Percentiles rank a stretch among this genome's conserved stretches.
phyloP scores from a whole-genome alignment of 2,888 invertebrate genomes.

The Cosmia pyralina region DNA sequence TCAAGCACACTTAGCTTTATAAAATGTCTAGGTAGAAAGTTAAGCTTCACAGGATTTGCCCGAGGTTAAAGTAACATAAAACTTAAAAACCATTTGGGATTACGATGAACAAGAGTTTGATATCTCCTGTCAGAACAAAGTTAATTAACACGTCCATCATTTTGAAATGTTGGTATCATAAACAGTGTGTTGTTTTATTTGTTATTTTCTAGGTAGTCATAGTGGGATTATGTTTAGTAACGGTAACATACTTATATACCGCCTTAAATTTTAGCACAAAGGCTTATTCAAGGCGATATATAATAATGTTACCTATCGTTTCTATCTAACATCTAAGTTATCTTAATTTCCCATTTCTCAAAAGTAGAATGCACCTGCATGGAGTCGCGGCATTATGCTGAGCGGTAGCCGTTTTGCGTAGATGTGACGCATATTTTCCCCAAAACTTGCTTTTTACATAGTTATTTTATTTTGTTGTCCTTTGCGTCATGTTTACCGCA shows the following conservation, averaged over 20 bases:
- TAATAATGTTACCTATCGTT: not conserved
- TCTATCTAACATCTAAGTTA: not conserved
- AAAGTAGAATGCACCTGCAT: not conserved
- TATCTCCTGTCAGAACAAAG: conserved; percentile 17
- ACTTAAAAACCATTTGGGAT: conserved; percentile 4
- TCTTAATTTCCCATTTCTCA: too few relatives aligned
- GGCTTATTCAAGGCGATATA: too few relatives aligned
- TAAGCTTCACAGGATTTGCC: not conserved
- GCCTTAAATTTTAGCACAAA: too few relatives aligned
- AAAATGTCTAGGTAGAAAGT: not conserved
- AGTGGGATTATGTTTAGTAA: not conserved
- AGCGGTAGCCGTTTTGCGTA: too few relatives aligned
- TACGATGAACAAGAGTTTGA: conserved; percentile 18
- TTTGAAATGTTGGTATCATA: conserved; percentile 9
- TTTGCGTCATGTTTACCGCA: too few relatives aligned
- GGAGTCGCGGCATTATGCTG: too few relatives aligned
- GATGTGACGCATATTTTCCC: too few relatives aligned
- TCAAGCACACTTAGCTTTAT: conserved; percentile 7
- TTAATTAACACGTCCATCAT: conserved; percentile 30
- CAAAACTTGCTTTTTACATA: too few relatives aligned
- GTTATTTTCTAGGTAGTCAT: not conserved
- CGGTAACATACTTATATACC: too few relatives aligned
- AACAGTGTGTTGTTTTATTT: not conserved
- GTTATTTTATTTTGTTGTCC: too few relatives aligned
- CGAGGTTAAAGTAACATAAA: conserved; percentile 11